Evolutionary conservation across 1,140 invertebrate genomes (phyloP).

Genomic region (Drosophila kohkoa): DNA sequence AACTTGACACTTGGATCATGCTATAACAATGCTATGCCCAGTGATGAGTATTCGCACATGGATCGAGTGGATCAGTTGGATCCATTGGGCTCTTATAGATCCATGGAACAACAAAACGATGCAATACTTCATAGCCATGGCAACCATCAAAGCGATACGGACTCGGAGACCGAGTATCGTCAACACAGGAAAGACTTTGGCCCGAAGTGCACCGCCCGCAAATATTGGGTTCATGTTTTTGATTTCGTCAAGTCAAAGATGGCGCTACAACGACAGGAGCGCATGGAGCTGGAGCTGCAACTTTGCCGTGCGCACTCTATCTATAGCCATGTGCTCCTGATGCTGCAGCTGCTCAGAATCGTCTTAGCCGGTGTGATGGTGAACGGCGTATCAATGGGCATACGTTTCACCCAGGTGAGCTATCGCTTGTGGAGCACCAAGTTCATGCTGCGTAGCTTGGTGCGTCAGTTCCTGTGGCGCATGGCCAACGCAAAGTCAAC

Average conservation of each 20-base stretch:
- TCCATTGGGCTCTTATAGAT: background rate
- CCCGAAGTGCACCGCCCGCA: background rate
- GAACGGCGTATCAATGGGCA: background rate
- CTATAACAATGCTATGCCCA: background rate
- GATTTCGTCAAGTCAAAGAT: conserved; percentile 32
- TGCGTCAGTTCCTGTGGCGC: conserved; percentile 64
- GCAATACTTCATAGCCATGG: background rate
- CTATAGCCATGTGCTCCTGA: conserved; percentile 35
- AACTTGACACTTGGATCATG: background rate
- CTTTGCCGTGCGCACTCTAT: conserved; percentile 5
- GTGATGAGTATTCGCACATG: background rate
- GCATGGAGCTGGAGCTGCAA: conserved; percentile 11
- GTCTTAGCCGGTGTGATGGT: background rate
- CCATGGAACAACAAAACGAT: background rate
- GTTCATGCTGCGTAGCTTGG: conserved; percentile 51
- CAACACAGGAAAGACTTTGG: background rate
- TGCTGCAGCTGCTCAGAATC: conserved; percentile 45
- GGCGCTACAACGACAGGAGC: conserved; percentile 32
- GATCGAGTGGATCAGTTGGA: background rate
- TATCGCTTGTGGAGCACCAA: conserved; percentile 42
- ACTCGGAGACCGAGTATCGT: conserved; percentile 51
- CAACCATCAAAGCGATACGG: conserved; percentile 34
- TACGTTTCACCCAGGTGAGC: conserved; percentile 9
- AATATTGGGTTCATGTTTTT: conserved; percentile 18
- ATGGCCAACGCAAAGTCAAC: conserved; percentile 61